Base-by-base conservation (phyloP, 2,888 invertebrate genomes). In the Sarcophaga rosellei region DNA sequence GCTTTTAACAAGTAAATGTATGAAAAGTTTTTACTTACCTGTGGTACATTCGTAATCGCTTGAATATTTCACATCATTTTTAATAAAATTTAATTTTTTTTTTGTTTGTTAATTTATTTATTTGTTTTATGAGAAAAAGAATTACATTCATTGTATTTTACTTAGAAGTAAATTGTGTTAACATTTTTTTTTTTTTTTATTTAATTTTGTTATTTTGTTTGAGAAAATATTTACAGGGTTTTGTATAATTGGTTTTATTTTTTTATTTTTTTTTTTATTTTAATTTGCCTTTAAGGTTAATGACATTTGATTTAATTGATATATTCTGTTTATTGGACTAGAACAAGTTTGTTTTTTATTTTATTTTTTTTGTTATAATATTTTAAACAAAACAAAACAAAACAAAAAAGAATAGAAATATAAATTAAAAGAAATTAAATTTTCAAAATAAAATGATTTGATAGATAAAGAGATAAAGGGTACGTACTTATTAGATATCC, bases 81-180 rank as follows among this genome's bases (percentile, higher is more conserved):
- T 35, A 35, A 8, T 35, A 35, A 2, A 35, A 35, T 35, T 35
- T 35, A 8, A 0, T 35, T 35, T 35, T 8, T 35, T 45, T 72
- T 20, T 61, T 65, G 65, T 15, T 76, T 20, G 21, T 25, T 66
- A 21, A 25, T 65, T 75, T 75, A 15, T 74, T 81, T 65, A 68
- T 63, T 78, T 86, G 20, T 81, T 84, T 74, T 81, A 84, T 86
- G 84, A 86, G 86, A 81, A 86, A 86, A 74, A 84, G 79, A 81
- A 84, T 86, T 86, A 86, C 84, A 86, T 86, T 86, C 81, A 86
- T 78, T 70, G 61, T 77, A 59, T 78, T 35, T 86, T 81, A 81
- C 86, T 84, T 86, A 84, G n/a, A 78, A 84, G 62, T 72, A 69
- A 78, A 57, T 76, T 70, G 35, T 84, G 86, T 86, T 86, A 86